phyloP scores from a whole-genome alignment of 2,888 invertebrate genomes.

The Diarsia brunnea region DNA sequence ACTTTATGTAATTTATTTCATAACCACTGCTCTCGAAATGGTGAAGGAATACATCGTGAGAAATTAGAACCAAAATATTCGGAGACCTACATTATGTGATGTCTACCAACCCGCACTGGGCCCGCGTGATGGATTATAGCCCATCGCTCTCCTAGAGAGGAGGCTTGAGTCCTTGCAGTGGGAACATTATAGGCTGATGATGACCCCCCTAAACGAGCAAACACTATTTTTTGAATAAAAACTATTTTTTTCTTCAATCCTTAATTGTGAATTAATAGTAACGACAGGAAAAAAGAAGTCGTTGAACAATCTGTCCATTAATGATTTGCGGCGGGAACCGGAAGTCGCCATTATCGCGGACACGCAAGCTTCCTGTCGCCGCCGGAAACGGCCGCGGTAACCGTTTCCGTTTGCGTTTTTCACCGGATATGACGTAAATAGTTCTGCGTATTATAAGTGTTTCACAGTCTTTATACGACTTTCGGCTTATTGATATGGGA shows the following conservation, averaged over 20 bases:
- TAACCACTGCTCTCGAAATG: too few relatives aligned
- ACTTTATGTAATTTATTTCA: too few relatives aligned
- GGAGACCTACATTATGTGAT: too few relatives aligned
- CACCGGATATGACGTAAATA: constrained; percentile 81
- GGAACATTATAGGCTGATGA: too few relatives aligned
- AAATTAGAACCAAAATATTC: too few relatives aligned
- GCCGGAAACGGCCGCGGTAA: constrained; percentile 84
- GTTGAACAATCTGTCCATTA: constrained; percentile 72
- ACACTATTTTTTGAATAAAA: neutral
- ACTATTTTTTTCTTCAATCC: neutral
- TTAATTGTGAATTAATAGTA: constrained; percentile 51
- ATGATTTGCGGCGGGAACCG: constrained; percentile 76
- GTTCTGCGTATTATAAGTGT: constrained; percentile 63
- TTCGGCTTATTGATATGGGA: constrained; percentile 25
- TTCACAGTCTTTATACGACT: constrained; percentile 41
- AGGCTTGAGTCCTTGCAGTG: too few relatives aligned
- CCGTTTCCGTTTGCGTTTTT: constrained; percentile 84
- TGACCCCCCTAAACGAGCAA: neutral
- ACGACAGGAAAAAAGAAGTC: constrained; percentile 51
- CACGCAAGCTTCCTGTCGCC: constrained; percentile 80
- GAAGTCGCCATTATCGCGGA: constrained; percentile 79
- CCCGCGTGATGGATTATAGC: too few relatives aligned
- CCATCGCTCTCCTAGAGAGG: too few relatives aligned
- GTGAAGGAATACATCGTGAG: too few relatives aligned
- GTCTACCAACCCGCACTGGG: too few relatives aligned